Evolutionary conservation across 2,113 vertebrate genomes (phyloP).

Genomic region (Ammodytes dubius): DNA sequence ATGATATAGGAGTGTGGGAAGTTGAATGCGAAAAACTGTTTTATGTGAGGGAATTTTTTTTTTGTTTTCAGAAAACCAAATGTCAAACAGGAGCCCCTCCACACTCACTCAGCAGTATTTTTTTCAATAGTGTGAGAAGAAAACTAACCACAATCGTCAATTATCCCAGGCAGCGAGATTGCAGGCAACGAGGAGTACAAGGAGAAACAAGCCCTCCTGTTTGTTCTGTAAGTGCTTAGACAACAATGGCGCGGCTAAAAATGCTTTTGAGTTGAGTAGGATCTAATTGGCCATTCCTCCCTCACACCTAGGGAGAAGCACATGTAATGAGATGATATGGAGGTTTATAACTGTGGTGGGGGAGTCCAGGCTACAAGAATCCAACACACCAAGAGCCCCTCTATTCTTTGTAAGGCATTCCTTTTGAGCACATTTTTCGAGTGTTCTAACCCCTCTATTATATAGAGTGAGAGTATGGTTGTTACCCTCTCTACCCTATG

Average conservation of each 20-base stretch:
- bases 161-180: conserved; percentile 41
- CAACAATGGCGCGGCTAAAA: conserved; percentile 8
- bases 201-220: not conserved
- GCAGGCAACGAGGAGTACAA: conserved; percentile 34
- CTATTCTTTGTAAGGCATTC: not conserved
- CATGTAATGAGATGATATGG: not conserved
- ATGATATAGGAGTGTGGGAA: no score
- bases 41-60: conserved; percentile 42
- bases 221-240: conserved; percentile 10
- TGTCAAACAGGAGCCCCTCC: not conserved
- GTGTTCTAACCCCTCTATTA: no score
- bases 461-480: no score
- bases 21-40: not conserved
- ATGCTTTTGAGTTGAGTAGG: conserved; percentile 3
- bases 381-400: not conserved
- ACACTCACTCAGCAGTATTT: not conserved
- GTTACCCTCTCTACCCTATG: not conserved
- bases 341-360: not conserved
- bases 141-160: conserved; percentile 52
- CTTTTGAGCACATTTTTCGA: not conserved
- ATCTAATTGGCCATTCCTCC: conserved; percentile 22
- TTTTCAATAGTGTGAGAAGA: not conserved
- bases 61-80: conserved; percentile 13
- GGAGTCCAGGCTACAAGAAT: not conserved
- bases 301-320: not conserved